A percentile compares a stretch with the other conserved stretches of the same genome.
Conservation (phyloP, 1,140 invertebrate genomes). For the Thaumatotibia leucotreta region DNA sequence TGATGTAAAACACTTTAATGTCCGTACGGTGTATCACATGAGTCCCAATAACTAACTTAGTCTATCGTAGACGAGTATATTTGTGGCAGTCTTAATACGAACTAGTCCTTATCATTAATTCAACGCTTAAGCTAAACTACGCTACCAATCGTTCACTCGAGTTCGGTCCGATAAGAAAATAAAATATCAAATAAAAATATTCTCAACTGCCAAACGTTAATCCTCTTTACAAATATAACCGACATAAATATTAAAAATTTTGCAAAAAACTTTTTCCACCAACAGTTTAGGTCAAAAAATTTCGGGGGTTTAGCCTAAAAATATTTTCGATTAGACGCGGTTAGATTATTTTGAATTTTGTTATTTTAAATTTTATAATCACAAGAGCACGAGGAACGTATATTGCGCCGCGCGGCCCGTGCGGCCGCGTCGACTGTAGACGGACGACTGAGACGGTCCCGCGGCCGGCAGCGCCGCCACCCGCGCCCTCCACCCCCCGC, state of each 20-base stretch:
- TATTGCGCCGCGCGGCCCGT: conserved; percentile 69
- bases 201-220: conserved; percentile 69
- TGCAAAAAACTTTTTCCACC: conserved; percentile 61
- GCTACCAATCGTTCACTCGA: conserved; percentile 54
- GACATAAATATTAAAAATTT: conserved; percentile 74
- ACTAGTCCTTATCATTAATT: conserved; percentile 41
- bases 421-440: conserved; percentile 71
- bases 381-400: conserved; percentile 75
- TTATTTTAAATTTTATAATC: conserved; percentile 71
- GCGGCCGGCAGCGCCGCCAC: conserved; percentile 43
- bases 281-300: conserved; percentile 65
- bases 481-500: conserved; percentile 27
- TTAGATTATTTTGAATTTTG: conserved; percentile 62
- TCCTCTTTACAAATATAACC: conserved; percentile 73
- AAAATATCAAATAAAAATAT: conserved; percentile 68
- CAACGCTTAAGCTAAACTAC: conserved; percentile 31
- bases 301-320: conserved; percentile 67
- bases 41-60: conserved; percentile 42
- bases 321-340: conserved; percentile 68
- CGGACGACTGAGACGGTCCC: conserved; percentile 66
- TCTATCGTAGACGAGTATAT: conserved; percentile 34
- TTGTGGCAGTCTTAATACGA: conserved; percentile 49
- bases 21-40: conserved; percentile 35
- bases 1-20: conserved; percentile 39
- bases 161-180: conserved; percentile 55